Evolutionary conservation across 37 sponge, comb jelly and placozoan species (phyloP), one percentile per base, ranked within the genome.

Genomic region (Aphrocallistes beatrix): DNA sequence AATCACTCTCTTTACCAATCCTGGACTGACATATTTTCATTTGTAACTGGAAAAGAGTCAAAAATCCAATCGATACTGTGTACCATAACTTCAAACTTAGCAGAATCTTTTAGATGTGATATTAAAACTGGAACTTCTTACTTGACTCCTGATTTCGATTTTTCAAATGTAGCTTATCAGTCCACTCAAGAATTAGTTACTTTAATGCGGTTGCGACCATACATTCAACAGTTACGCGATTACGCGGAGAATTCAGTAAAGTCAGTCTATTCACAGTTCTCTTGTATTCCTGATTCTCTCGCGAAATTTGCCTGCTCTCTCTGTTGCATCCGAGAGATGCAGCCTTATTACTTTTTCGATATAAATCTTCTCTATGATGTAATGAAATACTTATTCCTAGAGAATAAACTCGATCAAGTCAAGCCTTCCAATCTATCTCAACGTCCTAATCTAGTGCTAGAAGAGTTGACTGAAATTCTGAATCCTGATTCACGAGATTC

Each of bases 311-410:
- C 75, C n/a, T 60, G 75, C 75, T 3, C 75, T 60, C 75, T 60
- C 75, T 32, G 75, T 13, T 60, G 75, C 21, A 60, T 60, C n/a
- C 75, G n/a, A 13, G 75, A 60, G 75, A 60, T 60, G 75, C 75
- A 60, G 10, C 28, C 34, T 25, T 60, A 19, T 28, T 60, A 60
- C n/a, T 60, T 6, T 13, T 28, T 60, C 17, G n/a, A 60, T 19
- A 30, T 60, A 28, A 60, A 60, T 28, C 3, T 19, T 8, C n/a
- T 60, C 6, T 60, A 60, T 60, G 1, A 19, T 19, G 32, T 60
- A 19, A 28, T 60, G 25, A 30, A 60, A 60, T 21, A 3, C 3
- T 60, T 60, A 60, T 60, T 60, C 21, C n/a, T 60, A 30, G 75
- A 60, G 8, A 25, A 3, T 6, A 30, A 13, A 6, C 75, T 60